These are phyloP conservation scores for Cheumatopsyche charites DNA, from an alignment of 1,140 invertebrate genomes.

Conservation along the genomic window DNA sequence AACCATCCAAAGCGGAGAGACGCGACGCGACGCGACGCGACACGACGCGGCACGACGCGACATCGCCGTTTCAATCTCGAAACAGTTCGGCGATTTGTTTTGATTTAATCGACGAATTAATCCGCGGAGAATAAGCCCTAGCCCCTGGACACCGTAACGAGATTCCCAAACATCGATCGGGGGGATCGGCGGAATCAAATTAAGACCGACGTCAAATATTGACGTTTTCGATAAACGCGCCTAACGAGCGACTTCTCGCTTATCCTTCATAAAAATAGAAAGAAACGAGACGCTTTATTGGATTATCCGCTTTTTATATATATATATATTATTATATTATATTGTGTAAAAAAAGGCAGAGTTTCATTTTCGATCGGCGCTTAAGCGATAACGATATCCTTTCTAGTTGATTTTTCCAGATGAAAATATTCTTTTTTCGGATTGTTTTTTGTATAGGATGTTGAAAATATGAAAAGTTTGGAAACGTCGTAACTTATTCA, in stretches of 20 bases:
- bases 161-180: conserved; percentile 1
- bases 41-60: no score
- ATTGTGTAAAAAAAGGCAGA: no score
- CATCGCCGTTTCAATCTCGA: background rate
- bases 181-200: background rate
- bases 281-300: no score
- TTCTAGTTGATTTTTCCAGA: no score
- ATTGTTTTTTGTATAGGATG: background rate
- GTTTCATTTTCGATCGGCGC: no score
- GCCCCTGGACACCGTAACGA: background rate
- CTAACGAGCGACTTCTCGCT: background rate
- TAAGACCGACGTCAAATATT: conserved; percentile 13
- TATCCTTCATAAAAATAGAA: no score
- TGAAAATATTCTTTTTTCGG: background rate
- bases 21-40: no score
- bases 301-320: no score
- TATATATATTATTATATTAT: no score
- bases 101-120: conserved; percentile 31
- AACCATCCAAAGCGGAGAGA: background rate
- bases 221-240: background rate
- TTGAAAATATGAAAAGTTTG: background rate
- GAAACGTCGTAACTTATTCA: no score
- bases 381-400: no score
- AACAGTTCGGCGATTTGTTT: conserved; percentile 20
- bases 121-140: background rate